Evolutionary conservation across 2,797 vertebrate genomes (phyloP).

Genomic region (Fundulus diaphanus): DNA sequence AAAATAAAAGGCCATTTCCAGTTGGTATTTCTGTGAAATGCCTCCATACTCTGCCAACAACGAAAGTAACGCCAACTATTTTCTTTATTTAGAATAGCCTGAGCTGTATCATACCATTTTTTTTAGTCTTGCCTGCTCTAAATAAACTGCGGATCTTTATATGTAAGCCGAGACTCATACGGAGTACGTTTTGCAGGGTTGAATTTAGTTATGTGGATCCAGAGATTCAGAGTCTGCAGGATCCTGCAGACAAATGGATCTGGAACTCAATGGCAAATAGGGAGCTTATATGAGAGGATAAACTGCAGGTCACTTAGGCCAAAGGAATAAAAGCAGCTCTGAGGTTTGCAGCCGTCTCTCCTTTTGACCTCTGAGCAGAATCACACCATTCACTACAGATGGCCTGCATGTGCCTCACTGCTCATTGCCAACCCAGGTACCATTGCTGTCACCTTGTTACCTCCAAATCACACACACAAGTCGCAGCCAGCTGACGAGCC

Average conservation of each 20-base stretch:
- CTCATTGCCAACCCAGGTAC: slow-evolving; percentile 74
- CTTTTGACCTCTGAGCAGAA: slow-evolving; percentile 72
- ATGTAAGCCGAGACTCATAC: slow-evolving; percentile 57
- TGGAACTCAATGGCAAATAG: slow-evolving; percentile 25
- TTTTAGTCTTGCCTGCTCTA: slow-evolving; percentile 27
- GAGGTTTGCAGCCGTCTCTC: slow-evolving; percentile 51
- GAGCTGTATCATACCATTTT: slow-evolving; percentile 22
- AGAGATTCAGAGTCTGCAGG: slow-evolving; percentile 44
- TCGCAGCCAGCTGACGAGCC: slow-evolving; percentile 52
- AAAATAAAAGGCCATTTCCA: slow-evolving; percentile 16
- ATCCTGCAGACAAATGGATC: slow-evolving; percentile 50
- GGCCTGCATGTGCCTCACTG: slow-evolving; percentile 69
- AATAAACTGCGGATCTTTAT: slow-evolving; percentile 26
- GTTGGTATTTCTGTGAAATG: slow-evolving; percentile 7
- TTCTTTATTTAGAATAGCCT: slow-evolving; percentile 24
- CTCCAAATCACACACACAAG: slow-evolving; percentile 59
- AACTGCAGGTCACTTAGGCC: slow-evolving; percentile 44
- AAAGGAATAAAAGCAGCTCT: slow-evolving; percentile 57
- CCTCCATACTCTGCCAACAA: slow-evolving; percentile 15
- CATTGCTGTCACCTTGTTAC: slow-evolving; percentile 71
- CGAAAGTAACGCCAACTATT: slow-evolving; percentile 18
- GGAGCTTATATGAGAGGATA: slow-evolving; percentile 39
- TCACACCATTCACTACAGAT: slow-evolving; percentile 71
- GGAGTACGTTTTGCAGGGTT: slow-evolving; percentile 42
- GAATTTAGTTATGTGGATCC: slow-evolving; percentile 54